Evolutionary conservation across 2,888 invertebrate genomes (phyloP), one percentile per base, ranked within the genome.

Genomic region (Tortrix viridana): DNA sequence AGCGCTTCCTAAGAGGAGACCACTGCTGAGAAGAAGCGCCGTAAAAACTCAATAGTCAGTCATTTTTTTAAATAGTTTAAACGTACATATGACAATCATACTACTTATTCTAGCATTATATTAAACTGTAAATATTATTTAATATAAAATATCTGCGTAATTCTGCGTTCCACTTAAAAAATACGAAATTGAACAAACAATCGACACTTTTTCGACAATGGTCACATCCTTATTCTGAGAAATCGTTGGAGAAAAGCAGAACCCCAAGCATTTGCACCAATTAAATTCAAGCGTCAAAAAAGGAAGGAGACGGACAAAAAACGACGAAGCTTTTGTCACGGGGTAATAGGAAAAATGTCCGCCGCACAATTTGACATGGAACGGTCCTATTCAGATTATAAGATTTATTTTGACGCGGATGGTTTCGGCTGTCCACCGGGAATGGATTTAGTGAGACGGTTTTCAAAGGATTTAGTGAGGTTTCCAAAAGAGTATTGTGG

Each of bases 181-280:
- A 44, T 9, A 12, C 12, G 0, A 18, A 18, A 18, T 12, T 5
- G 9, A 44, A 1, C n/a, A 18, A 19, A 19, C 44, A 44, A 44
- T 44, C 44, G 19, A 19, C 3, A 18, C 19, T 19, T 18, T 41
- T 41, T 53, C 22, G 5, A 41, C 19, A 22, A 12, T n/a, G 4
- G 2, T 5, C 22, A 20, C 60, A 61, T 61, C 60, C 48, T 41
- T 61, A 49, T 4, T 9, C 41, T 32, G 20, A 60, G 60, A 65
- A 60, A 60, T 32, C 60, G 55, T 50, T 60, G 18, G 46, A 50
- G 49, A 44, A 56, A 65, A 55, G 56, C 54, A 46, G 26, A 41
- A 61, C 61, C 61, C 57, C 57, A 65, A 57, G 52, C 32, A 53
- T 60, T 66, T 65, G 66, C 63, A 60, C 67, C 68, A 68, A 68